Percentiles rank a stretch among this genome's conserved stretches.
phyloP scores from a whole-genome alignment of 2,888 invertebrate genomes.

The Elmis aenea region DNA sequence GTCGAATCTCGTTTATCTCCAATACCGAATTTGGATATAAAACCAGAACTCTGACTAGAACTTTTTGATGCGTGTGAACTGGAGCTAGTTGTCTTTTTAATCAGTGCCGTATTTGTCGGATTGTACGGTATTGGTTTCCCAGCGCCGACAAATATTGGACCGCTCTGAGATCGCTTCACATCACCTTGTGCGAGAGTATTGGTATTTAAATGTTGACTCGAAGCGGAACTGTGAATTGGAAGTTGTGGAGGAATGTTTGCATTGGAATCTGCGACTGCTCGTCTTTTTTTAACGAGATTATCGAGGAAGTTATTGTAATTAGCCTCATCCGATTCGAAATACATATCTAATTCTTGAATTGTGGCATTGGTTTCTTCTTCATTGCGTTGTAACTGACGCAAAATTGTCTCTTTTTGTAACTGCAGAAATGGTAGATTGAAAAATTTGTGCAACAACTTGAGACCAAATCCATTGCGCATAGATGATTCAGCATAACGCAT shows the following conservation, averaged over 20 bases:
- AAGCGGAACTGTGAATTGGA: conserved; percentile 39
- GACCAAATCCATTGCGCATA: conserved; percentile 93
- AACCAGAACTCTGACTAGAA: conserved; percentile 38
- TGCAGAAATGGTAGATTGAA: conserved; percentile 91
- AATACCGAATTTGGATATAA: conserved; percentile 39
- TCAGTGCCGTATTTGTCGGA: conserved; percentile 19
- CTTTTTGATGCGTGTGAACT: conserved; percentile 34
- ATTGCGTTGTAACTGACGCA: conserved; percentile 81
- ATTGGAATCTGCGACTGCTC: conserved; percentile 65
- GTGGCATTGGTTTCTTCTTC: conserved; percentile 74
- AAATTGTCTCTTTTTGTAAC: conserved; percentile 77
- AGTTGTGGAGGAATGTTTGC: conserved; percentile 48
- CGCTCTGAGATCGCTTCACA: conserved; percentile 44
- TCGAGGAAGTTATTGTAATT: conserved; percentile 72
- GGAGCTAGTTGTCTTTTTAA: conserved; percentile 16
- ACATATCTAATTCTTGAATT: conserved; percentile 68
- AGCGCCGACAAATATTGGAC: conserved; percentile 45
- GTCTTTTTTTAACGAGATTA: conserved; percentile 65
- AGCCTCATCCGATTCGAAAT: conserved; percentile 70
- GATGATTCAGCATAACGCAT: conserved; percentile 87
- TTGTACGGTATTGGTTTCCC: conserved; percentile 46
- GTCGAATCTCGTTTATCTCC: conserved; percentile 39
- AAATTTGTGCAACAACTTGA: conserved; percentile 89
- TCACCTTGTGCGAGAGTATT: conserved; percentile 40
- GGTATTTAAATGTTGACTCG: conserved; percentile 49